Conservation (phyloP, 2,888 invertebrate genomes). For the Zaprionus lineosus region DNA sequence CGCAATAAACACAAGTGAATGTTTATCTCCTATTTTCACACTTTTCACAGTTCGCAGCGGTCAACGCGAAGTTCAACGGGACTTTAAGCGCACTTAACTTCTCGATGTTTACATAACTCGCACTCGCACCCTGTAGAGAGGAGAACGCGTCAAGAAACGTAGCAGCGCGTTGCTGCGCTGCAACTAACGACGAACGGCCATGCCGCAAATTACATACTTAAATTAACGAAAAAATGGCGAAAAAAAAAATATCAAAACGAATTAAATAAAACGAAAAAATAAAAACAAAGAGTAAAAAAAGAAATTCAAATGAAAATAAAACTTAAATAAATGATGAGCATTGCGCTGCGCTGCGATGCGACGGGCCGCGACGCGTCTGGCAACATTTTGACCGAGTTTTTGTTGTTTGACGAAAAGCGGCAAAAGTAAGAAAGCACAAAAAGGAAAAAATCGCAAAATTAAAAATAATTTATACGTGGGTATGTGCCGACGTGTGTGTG, state of each 20-base stretch:
- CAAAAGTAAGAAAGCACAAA: conserved; percentile 30
- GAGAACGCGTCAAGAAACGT: conserved; percentile 52
- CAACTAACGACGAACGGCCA: conserved; percentile 59
- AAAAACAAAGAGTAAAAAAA: conserved; percentile 23
- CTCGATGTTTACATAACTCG: conserved; percentile 46
- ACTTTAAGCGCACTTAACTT: conserved; percentile 17
- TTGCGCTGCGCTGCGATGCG: conserved; percentile 27
- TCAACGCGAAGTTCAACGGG: conserved; percentile 12
- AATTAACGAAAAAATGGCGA: conserved; percentile 51
- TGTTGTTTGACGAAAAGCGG: conserved; percentile 44
- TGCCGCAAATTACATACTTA: conserved; percentile 59
- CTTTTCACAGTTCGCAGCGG: conserved; percentile 12
- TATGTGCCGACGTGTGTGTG: background rate
- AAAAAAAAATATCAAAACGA: too few species aligned
- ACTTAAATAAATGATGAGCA: conserved; percentile 56
- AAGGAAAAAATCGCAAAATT: conserved; percentile 46
- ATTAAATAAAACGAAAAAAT: conserved; percentile 21
- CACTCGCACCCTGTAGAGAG: conserved; percentile 1
- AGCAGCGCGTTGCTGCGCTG: conserved; percentile 61
- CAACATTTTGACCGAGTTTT: conserved; percentile 73
- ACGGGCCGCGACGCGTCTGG: conserved; percentile 47
- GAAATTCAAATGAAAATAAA: conserved; percentile 49
- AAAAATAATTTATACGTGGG: conserved; percentile 63
- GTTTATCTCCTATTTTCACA: conserved; percentile 35
- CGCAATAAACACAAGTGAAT: background rate